Conservation (phyloP, 2,888 invertebrate genomes). For the Melieria picta region DNA sequence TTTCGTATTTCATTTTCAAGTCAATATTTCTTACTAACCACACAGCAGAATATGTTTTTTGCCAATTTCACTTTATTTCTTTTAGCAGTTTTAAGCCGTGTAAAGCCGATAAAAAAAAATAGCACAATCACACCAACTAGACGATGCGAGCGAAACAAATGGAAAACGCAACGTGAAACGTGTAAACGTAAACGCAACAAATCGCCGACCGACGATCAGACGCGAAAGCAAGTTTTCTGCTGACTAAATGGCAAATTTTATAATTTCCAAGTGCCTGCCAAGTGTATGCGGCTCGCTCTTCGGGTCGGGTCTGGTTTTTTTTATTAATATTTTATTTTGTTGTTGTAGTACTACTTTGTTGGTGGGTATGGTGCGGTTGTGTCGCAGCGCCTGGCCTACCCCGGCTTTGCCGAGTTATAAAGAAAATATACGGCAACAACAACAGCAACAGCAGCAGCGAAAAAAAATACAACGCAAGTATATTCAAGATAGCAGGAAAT, state of each 20-base stretch:
- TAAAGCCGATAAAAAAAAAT: too few relatives aligned
- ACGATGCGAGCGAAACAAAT: too few relatives aligned
- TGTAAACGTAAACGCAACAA: slow-evolving; percentile 22
- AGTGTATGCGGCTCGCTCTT: neutral
- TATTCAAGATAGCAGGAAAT: slow-evolving; percentile 41
- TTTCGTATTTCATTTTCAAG: too few relatives aligned
- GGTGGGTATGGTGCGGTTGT: slow-evolving; percentile 11
- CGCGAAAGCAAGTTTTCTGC: slow-evolving; percentile 59
- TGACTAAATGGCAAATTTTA: slow-evolving; percentile 53
- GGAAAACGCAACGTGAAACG: neutral
- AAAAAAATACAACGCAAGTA: slow-evolving; percentile 35
- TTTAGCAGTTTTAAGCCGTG: too few relatives aligned
- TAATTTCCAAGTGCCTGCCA: slow-evolving; percentile 21
- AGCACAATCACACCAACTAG: too few relatives aligned
- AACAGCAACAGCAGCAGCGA: slow-evolving; percentile 21
- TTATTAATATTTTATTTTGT: slow-evolving; percentile 10
- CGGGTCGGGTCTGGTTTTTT: slow-evolving; percentile 3
- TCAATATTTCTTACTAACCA: too few relatives aligned
- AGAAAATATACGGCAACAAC: slow-evolving; percentile 25
- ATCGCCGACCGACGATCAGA: slow-evolving; percentile 47
- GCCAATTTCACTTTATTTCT: too few relatives aligned
- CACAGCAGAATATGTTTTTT: too few relatives aligned
- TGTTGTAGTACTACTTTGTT: neutral
- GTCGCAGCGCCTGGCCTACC: slow-evolving; percentile 3
- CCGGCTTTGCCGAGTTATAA: slow-evolving; percentile 23